Percentiles rank a stretch among this genome's conserved stretches.
Evolutionary conservation across 2,888 invertebrate species (phyloP).

Genomic region (Drosophila longiperda): DNA sequence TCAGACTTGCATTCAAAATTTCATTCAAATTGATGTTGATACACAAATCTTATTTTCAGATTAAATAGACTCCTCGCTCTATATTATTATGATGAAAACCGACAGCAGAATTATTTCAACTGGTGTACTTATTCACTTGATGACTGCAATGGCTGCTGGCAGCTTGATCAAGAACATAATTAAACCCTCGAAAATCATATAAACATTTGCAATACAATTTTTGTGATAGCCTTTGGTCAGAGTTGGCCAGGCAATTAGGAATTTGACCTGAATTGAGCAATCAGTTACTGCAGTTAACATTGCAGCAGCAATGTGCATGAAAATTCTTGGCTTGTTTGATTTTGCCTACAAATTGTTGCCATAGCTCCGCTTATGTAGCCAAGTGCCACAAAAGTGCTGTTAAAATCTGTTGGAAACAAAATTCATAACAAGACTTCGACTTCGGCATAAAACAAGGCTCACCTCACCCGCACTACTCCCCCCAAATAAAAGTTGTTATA

Average conservation of each 20-base stretch:
- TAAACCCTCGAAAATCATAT: neutral
- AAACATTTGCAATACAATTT: too few species aligned
- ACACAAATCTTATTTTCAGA: neutral
- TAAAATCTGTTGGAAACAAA: constrained; percentile 68
- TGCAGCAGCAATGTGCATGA: constrained; percentile 32
- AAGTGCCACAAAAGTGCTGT: constrained; percentile 71
- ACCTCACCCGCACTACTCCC: constrained; percentile 2
- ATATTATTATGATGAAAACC: neutral
- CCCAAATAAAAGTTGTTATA: constrained; percentile 62
- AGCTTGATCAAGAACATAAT: neutral
- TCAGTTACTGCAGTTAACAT: constrained; percentile 53
- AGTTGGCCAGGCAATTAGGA: constrained; percentile 12
- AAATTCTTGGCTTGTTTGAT: constrained; percentile 54
- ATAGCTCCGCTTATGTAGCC: constrained; percentile 62
- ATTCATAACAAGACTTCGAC: constrained; percentile 68
- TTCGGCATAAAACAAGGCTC: neutral
- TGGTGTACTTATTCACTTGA: neutral
- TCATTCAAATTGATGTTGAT: neutral
- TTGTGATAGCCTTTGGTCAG: neutral
- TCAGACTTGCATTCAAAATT: neutral
- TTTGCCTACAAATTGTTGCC: constrained; percentile 62
- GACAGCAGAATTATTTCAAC: neutral
- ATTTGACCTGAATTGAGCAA: constrained; percentile 59
- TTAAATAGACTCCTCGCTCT: neutral
- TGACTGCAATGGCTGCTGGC: neutral